phyloP scores from a whole-genome alignment of 2,113 vertebrate genomes.

The Nothobranchius furzeri region DNA sequence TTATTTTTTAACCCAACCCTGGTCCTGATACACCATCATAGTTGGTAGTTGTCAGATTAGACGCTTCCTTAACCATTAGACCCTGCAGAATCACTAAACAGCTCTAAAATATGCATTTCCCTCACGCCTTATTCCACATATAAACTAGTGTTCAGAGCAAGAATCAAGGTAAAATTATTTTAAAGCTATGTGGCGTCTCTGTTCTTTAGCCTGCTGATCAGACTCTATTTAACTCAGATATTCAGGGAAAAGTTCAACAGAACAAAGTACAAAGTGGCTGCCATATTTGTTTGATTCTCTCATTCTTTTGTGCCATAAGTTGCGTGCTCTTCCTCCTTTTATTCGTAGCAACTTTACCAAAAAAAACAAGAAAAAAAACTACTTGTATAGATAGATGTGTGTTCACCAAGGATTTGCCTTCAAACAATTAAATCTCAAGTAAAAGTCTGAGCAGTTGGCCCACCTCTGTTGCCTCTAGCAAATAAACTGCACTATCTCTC shows the following conservation, averaged over 20 bases:
- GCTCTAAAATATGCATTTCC: conserved; percentile 57
- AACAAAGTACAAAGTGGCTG: conserved; percentile 38
- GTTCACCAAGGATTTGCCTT: conserved; percentile 73
- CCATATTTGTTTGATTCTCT: conserved; percentile 11
- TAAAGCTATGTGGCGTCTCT: conserved; percentile 5
- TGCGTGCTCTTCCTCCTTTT: conserved; percentile 22
- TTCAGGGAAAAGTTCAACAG: conserved; percentile 55
- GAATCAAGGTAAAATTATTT: conserved; percentile 21
- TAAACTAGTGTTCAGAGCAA: conserved; percentile 10
- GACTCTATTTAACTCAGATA: conserved; percentile 17
- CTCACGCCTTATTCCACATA: conserved; percentile 50
- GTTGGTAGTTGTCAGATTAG: background rate
- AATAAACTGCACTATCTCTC: conserved; percentile 33
- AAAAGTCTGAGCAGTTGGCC: conserved; percentile 34
- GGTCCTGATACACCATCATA: no score
- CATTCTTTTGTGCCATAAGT: conserved; percentile 17
- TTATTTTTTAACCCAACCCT: no score
- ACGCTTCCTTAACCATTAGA: background rate
- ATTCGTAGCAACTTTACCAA: conserved; percentile 11
- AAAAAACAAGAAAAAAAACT: conserved; percentile 9
- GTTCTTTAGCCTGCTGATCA: conserved; percentile 20
- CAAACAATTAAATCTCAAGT: conserved; percentile 41
- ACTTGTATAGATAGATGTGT: conserved; percentile 26
- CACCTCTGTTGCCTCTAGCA: conserved; percentile 62
- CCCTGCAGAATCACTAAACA: background rate